phyloP scores from a whole-genome alignment of 2,113 vertebrate genomes.

The Solea senegalensis region DNA sequence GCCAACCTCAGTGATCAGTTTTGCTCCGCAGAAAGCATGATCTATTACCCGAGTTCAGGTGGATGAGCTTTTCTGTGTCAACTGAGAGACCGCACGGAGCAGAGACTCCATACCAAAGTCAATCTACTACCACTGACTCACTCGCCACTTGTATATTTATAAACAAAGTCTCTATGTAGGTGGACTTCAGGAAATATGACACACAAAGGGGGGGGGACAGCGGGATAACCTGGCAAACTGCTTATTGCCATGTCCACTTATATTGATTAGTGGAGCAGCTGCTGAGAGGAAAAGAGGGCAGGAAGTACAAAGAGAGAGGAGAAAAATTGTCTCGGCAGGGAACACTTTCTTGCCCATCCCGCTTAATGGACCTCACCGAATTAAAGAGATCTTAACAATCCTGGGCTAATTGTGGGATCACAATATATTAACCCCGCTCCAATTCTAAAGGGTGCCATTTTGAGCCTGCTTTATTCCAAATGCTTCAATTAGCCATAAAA shows the following conservation, averaged over 20 bases:
- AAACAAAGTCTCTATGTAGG: conserved; percentile 39
- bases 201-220: conserved; percentile 37
- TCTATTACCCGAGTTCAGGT: conserved; percentile 50
- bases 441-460: conserved; percentile 83
- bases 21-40: conserved; percentile 47
- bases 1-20: conserved; percentile 60
- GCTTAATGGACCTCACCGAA: conserved; percentile 90
- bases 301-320: conserved; percentile 63
- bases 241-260: conserved; percentile 53
- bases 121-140: conserved; percentile 36
- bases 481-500: conserved; percentile 86
- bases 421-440: conserved; percentile 86
- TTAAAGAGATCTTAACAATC: conserved; percentile 87
- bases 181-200: conserved; percentile 39
- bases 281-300: conserved; percentile 53
- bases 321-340: conserved; percentile 72
- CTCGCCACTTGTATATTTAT: conserved; percentile 44
- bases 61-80: conserved; percentile 43
- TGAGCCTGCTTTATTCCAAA: conserved; percentile 81
- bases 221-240: conserved; percentile 60
- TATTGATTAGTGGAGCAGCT: conserved; percentile 71
- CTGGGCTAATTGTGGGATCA: conserved; percentile 88
- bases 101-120: conserved; percentile 41
- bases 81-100: conserved; percentile 34
- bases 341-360: conserved; percentile 71